Percentiles rank a stretch among this genome's conserved stretches.
Evolutionary conservation across 2,113 vertebrate genomes (phyloP).

Genomic region (Otolemur garnettii): DNA sequence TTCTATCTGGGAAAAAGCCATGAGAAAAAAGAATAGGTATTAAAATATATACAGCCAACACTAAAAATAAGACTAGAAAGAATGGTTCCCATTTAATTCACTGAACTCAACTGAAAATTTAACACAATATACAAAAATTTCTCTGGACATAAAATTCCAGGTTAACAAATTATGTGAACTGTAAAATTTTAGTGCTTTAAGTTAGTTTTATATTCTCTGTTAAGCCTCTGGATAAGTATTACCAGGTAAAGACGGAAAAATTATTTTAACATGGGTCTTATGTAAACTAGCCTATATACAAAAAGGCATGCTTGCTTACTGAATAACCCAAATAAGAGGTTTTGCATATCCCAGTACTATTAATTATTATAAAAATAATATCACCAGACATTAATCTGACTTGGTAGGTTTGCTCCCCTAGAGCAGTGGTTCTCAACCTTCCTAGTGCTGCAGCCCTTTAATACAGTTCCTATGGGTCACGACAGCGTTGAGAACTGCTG

Average conservation of each 20-base stretch:
- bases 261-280: background rate
- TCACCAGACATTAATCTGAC: background rate
- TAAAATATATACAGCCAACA: background rate
- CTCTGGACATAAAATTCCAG: background rate
- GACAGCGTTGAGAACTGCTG: too few species aligned
- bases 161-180: background rate
- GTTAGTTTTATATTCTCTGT: background rate
- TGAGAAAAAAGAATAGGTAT: background rate
- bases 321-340: background rate
- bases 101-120: background rate
- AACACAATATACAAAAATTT: conserved; percentile 29
- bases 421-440: background rate
- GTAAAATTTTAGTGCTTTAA: conserved; percentile 4
- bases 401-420: background rate
- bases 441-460: too few species aligned
- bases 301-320: background rate
- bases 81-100: background rate
- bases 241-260: background rate
- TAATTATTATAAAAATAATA: background rate
- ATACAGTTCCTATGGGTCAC: too few species aligned
- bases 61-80: background rate
- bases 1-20: background rate
- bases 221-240: conserved; percentile 33
- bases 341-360: background rate
- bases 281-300: background rate